Evolutionary conservation across 2,797 vertebrate species (phyloP).

Genomic region (Sibirionetta formosa): DNA sequence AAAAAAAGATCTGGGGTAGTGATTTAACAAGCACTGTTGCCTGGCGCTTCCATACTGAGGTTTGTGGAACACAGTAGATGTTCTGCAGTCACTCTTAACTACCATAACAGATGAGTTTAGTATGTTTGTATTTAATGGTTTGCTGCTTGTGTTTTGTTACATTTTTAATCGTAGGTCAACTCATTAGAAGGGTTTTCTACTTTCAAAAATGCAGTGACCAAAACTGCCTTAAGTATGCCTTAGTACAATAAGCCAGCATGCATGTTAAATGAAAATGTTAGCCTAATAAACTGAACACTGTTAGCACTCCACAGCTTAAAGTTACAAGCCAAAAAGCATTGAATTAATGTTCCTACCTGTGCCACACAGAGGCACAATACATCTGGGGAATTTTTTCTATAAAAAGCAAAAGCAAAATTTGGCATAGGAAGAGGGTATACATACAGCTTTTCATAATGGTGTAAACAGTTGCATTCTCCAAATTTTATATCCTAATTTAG

Average conservation of each 20-base stretch:
- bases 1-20: conserved; percentile 45
- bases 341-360: background rate
- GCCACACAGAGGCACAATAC: background rate
- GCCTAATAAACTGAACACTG: background rate
- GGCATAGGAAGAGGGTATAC: background rate
- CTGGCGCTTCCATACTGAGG: background rate
- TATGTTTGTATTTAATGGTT: background rate
- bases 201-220: background rate
- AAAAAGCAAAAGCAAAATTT: background rate
- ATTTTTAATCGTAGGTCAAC: conserved; percentile 3
- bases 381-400: background rate
- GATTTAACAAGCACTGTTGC: conserved; percentile 45
- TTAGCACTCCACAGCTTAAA: background rate
- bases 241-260: background rate
- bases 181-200: background rate
- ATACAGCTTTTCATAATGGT: background rate
- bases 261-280: background rate
- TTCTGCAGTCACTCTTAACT: background rate
- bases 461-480: background rate
- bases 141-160: rapidly evolving
- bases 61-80: background rate
- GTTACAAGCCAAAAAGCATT: background rate
- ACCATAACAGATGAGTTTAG: background rate
- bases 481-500: background rate
- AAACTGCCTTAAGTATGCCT: background rate